Percentiles rank a stretch among this genome's conserved stretches.
phyloP scores from a whole-genome alignment of 2,888 invertebrate species.

The Tenthredo mesomela region DNA sequence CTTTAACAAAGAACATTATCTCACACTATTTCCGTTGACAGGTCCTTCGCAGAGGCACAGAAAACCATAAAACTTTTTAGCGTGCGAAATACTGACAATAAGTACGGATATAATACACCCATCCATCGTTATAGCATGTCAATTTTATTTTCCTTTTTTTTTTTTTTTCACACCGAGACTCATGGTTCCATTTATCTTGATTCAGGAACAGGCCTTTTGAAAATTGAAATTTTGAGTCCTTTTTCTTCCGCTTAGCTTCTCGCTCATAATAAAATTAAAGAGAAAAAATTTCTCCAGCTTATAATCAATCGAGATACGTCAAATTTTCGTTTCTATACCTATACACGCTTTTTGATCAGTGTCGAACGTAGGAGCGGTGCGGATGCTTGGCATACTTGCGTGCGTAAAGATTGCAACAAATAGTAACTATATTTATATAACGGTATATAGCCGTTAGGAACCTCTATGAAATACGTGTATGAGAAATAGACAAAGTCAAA shows the following conservation, averaged over 20 bases:
- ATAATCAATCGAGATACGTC: background rate
- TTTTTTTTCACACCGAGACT: no score
- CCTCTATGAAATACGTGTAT: background rate
- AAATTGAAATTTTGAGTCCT: background rate
- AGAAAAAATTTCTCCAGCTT: background rate
- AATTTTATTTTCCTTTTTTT: background rate
- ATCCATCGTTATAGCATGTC: background rate
- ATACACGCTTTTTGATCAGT: background rate
- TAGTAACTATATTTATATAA: conserved; percentile 34
- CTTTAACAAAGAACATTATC: conserved; percentile 43
- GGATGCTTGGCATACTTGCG: conserved; percentile 39
- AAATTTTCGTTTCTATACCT: background rate
- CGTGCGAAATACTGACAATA: conserved; percentile 31
- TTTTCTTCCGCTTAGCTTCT: background rate
- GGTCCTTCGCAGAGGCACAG: background rate
- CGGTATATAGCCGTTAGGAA: conserved; percentile 15
- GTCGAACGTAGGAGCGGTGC: conserved; percentile 15
- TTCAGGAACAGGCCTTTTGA: background rate
- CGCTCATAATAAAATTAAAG: background rate
- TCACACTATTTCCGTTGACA: conserved; percentile 43
- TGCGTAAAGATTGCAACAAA: conserved; percentile 28
- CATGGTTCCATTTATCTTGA: background rate
- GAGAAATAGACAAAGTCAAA: background rate
- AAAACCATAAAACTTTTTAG: background rate
- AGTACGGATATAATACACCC: background rate